Evolutionary conservation across 2,113 vertebrate species (phyloP).

Genomic region (Dromaius novaehollandiae): DNA sequence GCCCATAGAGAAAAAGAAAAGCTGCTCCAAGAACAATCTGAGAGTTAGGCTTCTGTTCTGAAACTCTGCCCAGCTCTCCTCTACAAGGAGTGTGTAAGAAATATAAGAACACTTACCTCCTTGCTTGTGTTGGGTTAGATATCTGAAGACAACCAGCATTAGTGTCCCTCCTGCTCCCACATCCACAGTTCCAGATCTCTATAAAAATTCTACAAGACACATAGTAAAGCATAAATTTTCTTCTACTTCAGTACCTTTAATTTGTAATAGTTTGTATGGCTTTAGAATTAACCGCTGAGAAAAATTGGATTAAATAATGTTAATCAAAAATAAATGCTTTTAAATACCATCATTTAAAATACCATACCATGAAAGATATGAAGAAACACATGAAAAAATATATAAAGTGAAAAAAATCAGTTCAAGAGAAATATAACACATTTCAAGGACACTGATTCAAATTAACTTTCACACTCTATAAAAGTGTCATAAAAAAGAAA

Average conservation of each 20-base stretch:
- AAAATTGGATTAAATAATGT: neutral
- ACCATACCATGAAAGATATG: neutral
- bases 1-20: neutral
- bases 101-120: neutral
- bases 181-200: neutral
- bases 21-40: neutral
- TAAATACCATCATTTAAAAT: neutral
- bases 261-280: neutral
- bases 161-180: neutral
- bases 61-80: neutral
- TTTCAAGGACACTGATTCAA: slow-evolving; percentile 1
- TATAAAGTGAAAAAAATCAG: neutral
- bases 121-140: neutral
- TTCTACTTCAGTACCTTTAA: neutral
- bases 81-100: neutral
- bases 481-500: neutral
- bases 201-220: neutral
- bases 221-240: neutral
- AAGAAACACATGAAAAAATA: neutral
- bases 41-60: neutral
- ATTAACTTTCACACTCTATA: neutral
- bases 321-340: neutral
- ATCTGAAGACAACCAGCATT: neutral
- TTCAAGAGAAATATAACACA: neutral
- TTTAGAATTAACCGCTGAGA: neutral